Conservation (phyloP, 2,888 invertebrate species). For the Megalurothrips usitatus region DNA sequence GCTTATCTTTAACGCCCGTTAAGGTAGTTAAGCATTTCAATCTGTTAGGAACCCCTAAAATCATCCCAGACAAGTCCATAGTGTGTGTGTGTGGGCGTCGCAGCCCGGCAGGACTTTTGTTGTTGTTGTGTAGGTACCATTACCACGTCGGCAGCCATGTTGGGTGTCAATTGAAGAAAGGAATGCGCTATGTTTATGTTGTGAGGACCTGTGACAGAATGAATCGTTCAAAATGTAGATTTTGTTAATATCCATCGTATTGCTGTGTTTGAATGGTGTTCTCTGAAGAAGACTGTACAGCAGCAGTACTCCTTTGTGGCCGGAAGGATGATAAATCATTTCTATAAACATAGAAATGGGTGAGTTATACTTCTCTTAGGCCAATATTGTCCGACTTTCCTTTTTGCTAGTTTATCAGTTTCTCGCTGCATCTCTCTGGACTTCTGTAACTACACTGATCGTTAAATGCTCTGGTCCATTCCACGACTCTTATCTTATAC, state of each 20-base stretch:
- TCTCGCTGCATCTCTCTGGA: background rate
- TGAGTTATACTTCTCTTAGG: background rate
- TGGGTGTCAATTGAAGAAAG: background rate
- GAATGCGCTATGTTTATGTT: slow-evolving; percentile 25
- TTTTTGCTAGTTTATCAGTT: background rate
- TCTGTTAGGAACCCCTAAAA: too few relatives aligned
- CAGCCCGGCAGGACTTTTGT: too few relatives aligned
- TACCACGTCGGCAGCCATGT: slow-evolving; percentile 20
- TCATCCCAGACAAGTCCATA: too few relatives aligned
- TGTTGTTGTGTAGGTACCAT: background rate
- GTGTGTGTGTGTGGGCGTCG: too few relatives aligned
- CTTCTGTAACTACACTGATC: background rate
- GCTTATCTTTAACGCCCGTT: too few relatives aligned
- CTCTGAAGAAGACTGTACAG: background rate
- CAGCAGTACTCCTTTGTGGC: background rate
- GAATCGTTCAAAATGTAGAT: background rate
- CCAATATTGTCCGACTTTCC: slow-evolving; percentile 19
- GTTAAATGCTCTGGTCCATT: background rate
- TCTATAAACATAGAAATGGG: background rate
- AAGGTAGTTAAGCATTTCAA: too few relatives aligned
- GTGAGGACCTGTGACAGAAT: slow-evolving; percentile 15
- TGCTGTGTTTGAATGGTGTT: background rate
- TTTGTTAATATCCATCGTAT: background rate
- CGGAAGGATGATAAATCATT: slow-evolving; percentile 19
- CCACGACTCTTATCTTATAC: background rate